Evolutionary conservation across 1,140 invertebrate species (phyloP).

Genomic region (Drosophila lacteicornis): DNA sequence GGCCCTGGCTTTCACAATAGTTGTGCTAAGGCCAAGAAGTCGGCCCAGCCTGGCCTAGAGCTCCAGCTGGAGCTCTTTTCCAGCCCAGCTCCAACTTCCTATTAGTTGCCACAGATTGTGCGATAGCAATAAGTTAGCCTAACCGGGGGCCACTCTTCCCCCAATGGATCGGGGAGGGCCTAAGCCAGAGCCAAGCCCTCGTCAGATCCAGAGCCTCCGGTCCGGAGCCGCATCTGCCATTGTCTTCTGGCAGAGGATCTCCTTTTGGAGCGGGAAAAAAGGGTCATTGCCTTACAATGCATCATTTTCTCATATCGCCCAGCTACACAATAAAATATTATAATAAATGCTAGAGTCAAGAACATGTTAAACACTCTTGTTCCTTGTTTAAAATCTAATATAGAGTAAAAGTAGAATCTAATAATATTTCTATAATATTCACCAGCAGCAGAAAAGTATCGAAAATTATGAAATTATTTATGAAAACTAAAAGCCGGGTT

Average conservation of each 20-base stretch:
- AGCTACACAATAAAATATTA: slow-evolving; percentile 58
- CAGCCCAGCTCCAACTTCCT: slow-evolving; percentile 66
- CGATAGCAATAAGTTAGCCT: slow-evolving; percentile 81
- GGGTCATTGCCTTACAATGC: slow-evolving; percentile 63
- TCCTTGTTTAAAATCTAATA: slow-evolving; percentile 4
- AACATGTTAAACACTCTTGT: slow-evolving; percentile 39
- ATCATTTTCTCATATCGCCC: slow-evolving; percentile 65
- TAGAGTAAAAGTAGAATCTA: background rate
- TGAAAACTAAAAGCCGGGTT: background rate
- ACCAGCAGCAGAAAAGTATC: background rate
- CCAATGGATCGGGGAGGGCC: slow-evolving; percentile 14
- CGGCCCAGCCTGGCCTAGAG: slow-evolving; percentile 23
- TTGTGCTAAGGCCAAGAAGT: slow-evolving; percentile 64
- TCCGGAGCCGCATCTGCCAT: slow-evolving; percentile 44
- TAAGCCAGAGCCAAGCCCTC: slow-evolving; percentile 38
- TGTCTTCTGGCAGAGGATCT: slow-evolving; percentile 41
- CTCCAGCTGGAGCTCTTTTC: slow-evolving; percentile 20
- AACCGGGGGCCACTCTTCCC: slow-evolving; percentile 23
- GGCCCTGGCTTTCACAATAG: slow-evolving; percentile 70
- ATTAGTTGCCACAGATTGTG: slow-evolving; percentile 80
- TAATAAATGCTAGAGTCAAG: slow-evolving; percentile 51
- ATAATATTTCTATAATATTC: background rate
- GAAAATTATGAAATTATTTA: slow-evolving; percentile 2
- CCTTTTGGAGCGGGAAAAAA: slow-evolving; percentile 5
- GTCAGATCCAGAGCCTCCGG: slow-evolving; percentile 33